phyloP scores from a whole-genome alignment of 2,888 invertebrate species.

The Lithodes maja region DNA sequence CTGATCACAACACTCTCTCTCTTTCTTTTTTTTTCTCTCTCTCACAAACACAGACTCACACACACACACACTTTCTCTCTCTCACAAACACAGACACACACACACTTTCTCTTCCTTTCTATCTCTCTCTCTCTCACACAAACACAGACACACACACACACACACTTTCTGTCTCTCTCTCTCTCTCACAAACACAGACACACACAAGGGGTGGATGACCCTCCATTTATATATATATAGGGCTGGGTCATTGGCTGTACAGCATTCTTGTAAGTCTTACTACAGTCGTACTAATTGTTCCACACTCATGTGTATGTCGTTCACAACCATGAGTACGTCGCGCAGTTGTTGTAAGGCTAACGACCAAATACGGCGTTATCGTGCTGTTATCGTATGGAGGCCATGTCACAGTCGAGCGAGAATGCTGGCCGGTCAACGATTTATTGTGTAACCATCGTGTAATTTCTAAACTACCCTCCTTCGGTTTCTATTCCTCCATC shows the following conservation, averaged over 20 bases:
- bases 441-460: background rate
- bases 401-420: background rate
- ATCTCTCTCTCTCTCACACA: too few species aligned
- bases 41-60: background rate
- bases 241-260: background rate
- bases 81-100: too few species aligned
- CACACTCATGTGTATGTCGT: background rate
- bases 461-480: background rate
- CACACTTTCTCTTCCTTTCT: too few species aligned
- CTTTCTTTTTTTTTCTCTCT: too few species aligned
- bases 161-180: too few species aligned
- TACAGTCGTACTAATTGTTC: background rate
- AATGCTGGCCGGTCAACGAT: background rate
- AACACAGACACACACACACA: too few species aligned
- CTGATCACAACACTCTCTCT: background rate
- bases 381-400: background rate
- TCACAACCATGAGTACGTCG: background rate
- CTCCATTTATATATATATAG: background rate
- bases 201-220: background rate
- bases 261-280: background rate
- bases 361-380: background rate
- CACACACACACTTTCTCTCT: background rate
- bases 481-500: too few species aligned
- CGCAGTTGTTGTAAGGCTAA: background rate
- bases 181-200: too few species aligned